These are phyloP conservation scores for Zoanthus sociatus DNA, from an alignment of 92 coral and sea anemone species.

Conservation along the genomic window DNA sequence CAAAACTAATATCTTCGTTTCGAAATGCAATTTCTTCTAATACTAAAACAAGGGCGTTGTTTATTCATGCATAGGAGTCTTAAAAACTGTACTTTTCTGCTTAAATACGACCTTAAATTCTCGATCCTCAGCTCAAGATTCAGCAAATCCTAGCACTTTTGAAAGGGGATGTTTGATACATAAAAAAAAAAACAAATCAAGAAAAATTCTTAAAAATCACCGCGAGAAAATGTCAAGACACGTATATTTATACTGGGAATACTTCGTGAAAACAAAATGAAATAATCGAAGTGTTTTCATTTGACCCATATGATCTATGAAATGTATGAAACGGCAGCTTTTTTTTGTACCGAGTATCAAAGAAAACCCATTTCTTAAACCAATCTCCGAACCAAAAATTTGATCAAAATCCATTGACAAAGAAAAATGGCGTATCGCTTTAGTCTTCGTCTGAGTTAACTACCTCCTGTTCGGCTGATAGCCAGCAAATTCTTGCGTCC, in stretches of 20 bases:
- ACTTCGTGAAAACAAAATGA: background rate
- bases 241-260: background rate
- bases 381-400: background rate
- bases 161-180: background rate
- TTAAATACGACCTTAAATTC: background rate
- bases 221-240: background rate
- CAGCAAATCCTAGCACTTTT: background rate
- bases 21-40: no score
- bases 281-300: background rate
- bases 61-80: no score
- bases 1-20: no score
- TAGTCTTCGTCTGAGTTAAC: background rate
- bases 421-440: slow-evolving; percentile 39
- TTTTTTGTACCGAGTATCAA: background rate
- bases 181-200: background rate
- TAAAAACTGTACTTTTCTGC: background rate
- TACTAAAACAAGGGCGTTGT: no score
- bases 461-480: slow-evolving; percentile 35
- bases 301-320: background rate
- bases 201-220: background rate
- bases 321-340: background rate
- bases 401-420: slow-evolving; percentile 33
- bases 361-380: background rate
- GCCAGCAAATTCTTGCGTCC: slow-evolving; percentile 22
- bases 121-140: background rate